phyloP scores from a whole-genome alignment of 1,140 invertebrate genomes.

The Neodiprion fabricii region DNA sequence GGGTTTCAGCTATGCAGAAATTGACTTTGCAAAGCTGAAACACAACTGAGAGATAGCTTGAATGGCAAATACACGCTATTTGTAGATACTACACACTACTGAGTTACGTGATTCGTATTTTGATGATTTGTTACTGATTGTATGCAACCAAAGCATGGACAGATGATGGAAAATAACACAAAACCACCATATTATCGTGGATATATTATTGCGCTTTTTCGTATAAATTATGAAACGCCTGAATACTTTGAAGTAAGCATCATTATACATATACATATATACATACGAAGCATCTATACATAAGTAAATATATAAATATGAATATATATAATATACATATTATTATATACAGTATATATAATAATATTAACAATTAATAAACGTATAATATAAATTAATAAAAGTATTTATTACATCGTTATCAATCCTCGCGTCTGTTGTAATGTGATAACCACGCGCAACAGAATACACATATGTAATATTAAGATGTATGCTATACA shows the following conservation, averaged over 20 bases:
- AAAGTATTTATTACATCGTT: not conserved
- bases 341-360: slow-evolving; percentile 32
- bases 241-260: slow-evolving; percentile 31
- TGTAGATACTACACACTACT: not conserved
- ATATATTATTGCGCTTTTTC: slow-evolving; percentile 44
- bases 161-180: not conserved
- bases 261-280: slow-evolving; percentile 44
- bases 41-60: slow-evolving; percentile 44
- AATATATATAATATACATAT: slow-evolving; percentile 44
- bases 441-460: not conserved
- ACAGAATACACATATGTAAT: not conserved
- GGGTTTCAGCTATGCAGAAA: slow-evolving; percentile 72
- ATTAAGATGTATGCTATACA: not conserved
- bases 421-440: not conserved
- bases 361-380: slow-evolving; percentile 51
- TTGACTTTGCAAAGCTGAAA: slow-evolving; percentile 71
- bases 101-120: not conserved
- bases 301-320: slow-evolving; percentile 37
- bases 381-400: slow-evolving; percentile 37
- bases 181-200: not conserved
- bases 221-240: slow-evolving; percentile 48
- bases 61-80: not conserved
- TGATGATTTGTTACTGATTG: slow-evolving; percentile 9
- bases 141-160: not conserved
- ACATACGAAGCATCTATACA: slow-evolving; percentile 34